These are phyloP conservation scores for Rhopalosiphum maidis DNA, from an alignment of 1,140 invertebrate species.

Conservation along the genomic window DNA sequence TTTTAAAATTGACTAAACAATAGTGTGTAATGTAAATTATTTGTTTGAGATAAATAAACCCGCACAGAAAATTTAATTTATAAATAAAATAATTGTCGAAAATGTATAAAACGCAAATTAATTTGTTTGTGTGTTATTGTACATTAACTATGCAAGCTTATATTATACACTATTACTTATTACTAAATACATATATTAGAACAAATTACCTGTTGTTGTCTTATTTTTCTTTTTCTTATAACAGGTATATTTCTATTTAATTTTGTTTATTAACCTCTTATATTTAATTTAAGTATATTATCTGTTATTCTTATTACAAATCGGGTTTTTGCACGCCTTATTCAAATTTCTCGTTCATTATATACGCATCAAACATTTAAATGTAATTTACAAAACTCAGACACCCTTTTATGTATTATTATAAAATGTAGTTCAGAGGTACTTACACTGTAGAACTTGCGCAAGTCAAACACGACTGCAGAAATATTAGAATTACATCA, in stretches of 20 bases:
- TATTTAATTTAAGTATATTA: too few relatives aligned
- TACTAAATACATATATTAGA: too few relatives aligned
- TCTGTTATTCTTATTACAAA: too few relatives aligned
- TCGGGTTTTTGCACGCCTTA: too few relatives aligned
- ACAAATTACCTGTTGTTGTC: too few relatives aligned
- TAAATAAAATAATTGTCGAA: not conserved
- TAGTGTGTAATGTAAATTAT: not conserved
- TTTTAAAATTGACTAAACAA: not conserved
- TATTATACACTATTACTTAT: not conserved
- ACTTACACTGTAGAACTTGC: not conserved
- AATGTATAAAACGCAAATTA: not conserved
- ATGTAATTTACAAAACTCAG: not conserved
- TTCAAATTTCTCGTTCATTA: too few relatives aligned
- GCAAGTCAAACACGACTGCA: not conserved
- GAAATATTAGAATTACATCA: not conserved
- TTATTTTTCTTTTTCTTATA: too few relatives aligned
- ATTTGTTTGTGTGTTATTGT: not conserved
- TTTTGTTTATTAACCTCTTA: too few relatives aligned
- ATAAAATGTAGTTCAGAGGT: not conserved
- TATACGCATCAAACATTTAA: not conserved
- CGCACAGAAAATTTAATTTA: not conserved
- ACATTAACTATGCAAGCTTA: not conserved
- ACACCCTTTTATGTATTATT: not conserved
- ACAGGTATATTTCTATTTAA: too few relatives aligned
- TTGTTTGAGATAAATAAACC: not conserved